A percentile compares a stretch with the other conserved stretches of the same genome.
Conservation (phyloP, 2,797 vertebrate species). For the Crypturellus tataupa region DNA sequence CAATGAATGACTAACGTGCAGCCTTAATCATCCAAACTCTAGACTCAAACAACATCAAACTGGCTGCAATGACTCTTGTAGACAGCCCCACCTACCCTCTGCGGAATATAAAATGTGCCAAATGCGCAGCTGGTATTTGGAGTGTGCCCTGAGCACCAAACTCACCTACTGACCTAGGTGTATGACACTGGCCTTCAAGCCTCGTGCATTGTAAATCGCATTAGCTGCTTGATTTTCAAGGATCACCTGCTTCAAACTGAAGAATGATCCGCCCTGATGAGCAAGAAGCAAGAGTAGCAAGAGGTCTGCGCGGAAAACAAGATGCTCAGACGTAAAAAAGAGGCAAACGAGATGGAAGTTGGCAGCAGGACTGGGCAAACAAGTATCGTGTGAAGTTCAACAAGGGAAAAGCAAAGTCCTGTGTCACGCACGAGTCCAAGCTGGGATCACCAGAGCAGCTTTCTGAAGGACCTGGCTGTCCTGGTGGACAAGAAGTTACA, state of each 20-base stretch:
- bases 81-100: background rate
- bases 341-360: too few relatives aligned
- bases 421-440: too few relatives aligned
- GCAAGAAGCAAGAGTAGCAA: background rate
- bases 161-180: background rate
- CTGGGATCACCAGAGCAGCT: too few relatives aligned
- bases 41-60: background rate
- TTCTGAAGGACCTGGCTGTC: too few relatives aligned
- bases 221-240: background rate
- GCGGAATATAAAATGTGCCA: background rate
- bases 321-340: too few relatives aligned
- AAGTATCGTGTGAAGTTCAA: too few relatives aligned
- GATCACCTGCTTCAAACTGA: background rate
- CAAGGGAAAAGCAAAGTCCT: too few relatives aligned
- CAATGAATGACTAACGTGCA: background rate
- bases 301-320: background rate
- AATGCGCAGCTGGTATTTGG: background rate
- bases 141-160: background rate
- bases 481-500: too few relatives aligned
- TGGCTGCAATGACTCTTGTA: background rate
- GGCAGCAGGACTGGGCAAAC: too few relatives aligned
- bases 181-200: fast-evolving
- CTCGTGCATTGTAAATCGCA: background rate
- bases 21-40: background rate
- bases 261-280: background rate